These are phyloP conservation scores for Staurois parvus DNA, from an alignment of 2,797 vertebrate species.

Conservation along the genomic window DNA sequence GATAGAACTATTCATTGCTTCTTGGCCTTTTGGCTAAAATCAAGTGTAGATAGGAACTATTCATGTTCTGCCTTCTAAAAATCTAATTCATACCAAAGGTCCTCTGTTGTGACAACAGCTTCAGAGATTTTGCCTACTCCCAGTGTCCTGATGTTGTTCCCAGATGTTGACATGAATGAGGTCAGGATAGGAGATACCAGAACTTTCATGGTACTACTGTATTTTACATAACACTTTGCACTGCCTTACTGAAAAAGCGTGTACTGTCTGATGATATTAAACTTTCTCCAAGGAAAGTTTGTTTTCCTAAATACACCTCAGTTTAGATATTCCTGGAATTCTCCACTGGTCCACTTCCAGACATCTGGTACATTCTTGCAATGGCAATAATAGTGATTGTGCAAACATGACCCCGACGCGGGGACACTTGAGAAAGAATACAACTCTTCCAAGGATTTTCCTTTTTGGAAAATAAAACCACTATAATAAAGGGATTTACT, in stretches of 20 bases:
- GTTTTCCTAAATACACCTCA: constrained; percentile 68
- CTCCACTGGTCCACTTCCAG: constrained; percentile 71
- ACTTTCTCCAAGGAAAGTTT: constrained; percentile 61
- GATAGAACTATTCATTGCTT: too few relatives aligned
- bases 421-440: constrained; percentile 35
- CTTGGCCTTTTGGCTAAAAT: too few relatives aligned
- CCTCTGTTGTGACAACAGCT: too few relatives aligned
- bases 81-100: too few relatives aligned
- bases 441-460: background rate
- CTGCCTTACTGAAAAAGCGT: too few relatives aligned
- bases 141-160: too few relatives aligned
- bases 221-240: background rate
- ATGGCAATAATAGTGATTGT: constrained; percentile 63
- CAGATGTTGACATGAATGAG: too few relatives aligned
- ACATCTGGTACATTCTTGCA: constrained; percentile 67
- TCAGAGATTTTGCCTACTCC: too few relatives aligned
- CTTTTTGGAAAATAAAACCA: background rate
- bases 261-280: constrained; percentile 3
- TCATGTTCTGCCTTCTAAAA: too few relatives aligned
- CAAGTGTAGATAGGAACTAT: too few relatives aligned
- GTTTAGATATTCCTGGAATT: constrained; percentile 73
- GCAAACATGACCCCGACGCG: constrained; percentile 69
- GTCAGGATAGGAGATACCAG: too few relatives aligned
- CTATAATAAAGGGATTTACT: constrained; percentile 21
- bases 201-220: too few relatives aligned